phyloP scores from a whole-genome alignment of 1,140 invertebrate genomes.

The Nebria ingens region DNA sequence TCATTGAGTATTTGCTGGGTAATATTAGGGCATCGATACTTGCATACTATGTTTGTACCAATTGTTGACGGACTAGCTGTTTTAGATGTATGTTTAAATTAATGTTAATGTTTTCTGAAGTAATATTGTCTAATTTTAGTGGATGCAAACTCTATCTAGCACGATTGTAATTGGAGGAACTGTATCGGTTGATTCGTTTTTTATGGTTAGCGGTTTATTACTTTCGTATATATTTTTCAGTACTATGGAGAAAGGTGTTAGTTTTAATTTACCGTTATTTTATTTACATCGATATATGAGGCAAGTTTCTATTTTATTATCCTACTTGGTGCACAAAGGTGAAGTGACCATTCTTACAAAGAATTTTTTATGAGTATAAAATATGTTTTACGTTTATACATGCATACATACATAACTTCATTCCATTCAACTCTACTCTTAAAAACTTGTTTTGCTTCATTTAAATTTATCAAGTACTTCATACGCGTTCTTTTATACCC shows the following conservation, averaged over 20 bases:
- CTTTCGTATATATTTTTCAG: conserved; percentile 37
- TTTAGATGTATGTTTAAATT: conserved; percentile 14
- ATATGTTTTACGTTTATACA: too few relatives aligned
- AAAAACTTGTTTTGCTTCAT: too few relatives aligned
- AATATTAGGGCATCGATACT: conserved; percentile 32
- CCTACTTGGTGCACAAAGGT: too few relatives aligned
- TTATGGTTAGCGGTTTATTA: conserved; percentile 41
- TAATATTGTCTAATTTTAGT: conserved; percentile 19
- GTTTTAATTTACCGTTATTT: conserved; percentile 26
- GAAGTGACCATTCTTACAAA: too few relatives aligned
- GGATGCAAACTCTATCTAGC: conserved; percentile 22
- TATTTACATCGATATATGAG: conserved; percentile 27
- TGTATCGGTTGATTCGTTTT: conserved; percentile 35
- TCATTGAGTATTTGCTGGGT: conserved; percentile 35
- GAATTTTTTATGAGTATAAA: too few relatives aligned
- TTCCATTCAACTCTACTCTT: too few relatives aligned
- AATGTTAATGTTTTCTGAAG: neutral
- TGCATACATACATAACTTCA: too few relatives aligned
- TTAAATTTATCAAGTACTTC: too few relatives aligned
- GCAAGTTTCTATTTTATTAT: neutral
- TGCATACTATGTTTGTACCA: conserved; percentile 16
- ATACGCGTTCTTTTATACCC: too few relatives aligned
- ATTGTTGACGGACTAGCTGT: conserved; percentile 18
- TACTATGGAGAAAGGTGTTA: conserved; percentile 30
- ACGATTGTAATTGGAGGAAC: conserved; percentile 25